A percentile compares a stretch with the other conserved stretches of the same genome.
phyloP scores from a whole-genome alignment of 2,888 invertebrate genomes.

The Alsophila aescularia region DNA sequence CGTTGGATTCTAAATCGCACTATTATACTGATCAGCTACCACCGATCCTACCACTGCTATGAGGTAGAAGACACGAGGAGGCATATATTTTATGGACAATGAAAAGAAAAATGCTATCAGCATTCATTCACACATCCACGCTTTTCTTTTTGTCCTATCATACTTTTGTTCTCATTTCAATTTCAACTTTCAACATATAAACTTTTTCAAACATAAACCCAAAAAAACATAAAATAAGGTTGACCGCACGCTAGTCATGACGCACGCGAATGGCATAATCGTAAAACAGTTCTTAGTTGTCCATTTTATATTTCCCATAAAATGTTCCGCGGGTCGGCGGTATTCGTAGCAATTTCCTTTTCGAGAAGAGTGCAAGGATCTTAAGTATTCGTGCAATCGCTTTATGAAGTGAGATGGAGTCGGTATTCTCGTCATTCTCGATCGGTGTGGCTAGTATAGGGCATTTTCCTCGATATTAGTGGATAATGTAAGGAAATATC shows the following conservation, averaged over 20 bases:
- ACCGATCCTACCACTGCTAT: too few relatives aligned
- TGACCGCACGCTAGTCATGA: constrained; percentile 12
- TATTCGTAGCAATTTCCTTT: constrained; percentile 51
- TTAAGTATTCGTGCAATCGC: constrained; percentile 59
- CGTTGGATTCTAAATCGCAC: too few relatives aligned
- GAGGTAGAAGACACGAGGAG: too few relatives aligned
- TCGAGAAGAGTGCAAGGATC: constrained; percentile 51
- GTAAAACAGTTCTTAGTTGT: constrained; percentile 42
- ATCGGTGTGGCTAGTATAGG: constrained; percentile 15
- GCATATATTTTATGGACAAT: too few relatives aligned
- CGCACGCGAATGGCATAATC: neutral
- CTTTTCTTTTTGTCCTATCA: too few relatives aligned
- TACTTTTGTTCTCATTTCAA: too few relatives aligned
- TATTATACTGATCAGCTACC: too few relatives aligned
- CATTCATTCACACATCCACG: too few relatives aligned
- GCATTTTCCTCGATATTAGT: neutral
- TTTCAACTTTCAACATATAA: neutral
- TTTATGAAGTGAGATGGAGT: constrained; percentile 51
- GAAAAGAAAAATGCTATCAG: too few relatives aligned
- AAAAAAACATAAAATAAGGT: constrained; percentile 2
- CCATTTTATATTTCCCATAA: constrained; percentile 51
- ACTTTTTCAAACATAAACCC: neutral
- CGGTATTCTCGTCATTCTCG: constrained; percentile 4
- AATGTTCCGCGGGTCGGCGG: constrained; percentile 47
- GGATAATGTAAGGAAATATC: neutral